Percentiles rank a stretch among this genome's conserved stretches.
These are phyloP conservation scores for Matsumurasca onukii DNA, from an alignment of 1,140 invertebrate genomes.

Conservation along the genomic window DNA sequence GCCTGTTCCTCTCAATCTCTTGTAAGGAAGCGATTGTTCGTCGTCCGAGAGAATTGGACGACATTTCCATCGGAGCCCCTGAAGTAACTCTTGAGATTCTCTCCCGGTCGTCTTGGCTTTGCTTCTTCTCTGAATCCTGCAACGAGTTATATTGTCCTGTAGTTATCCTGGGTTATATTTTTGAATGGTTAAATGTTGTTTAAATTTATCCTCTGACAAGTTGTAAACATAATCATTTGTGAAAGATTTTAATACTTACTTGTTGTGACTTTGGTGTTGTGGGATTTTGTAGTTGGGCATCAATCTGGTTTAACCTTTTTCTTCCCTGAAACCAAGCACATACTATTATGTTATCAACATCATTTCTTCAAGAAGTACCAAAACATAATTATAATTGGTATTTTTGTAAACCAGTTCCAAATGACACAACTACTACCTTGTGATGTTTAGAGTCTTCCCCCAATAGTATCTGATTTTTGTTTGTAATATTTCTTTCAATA, in stretches of 20 bases:
- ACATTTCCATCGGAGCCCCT: slow-evolving; percentile 70
- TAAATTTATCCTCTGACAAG: no score
- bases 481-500: no score
- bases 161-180: no score
- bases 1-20: slow-evolving; percentile 86
- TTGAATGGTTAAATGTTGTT: no score
- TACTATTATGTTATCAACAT: slow-evolving; percentile 19
- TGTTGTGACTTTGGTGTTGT: neutral
- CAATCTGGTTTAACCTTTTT: slow-evolving; percentile 57
- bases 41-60: slow-evolving; percentile 62
- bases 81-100: slow-evolving; percentile 81
- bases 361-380: no score
- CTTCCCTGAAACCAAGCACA: slow-evolving; percentile 48
- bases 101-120: slow-evolving; percentile 79
- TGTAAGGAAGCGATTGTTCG: slow-evolving; percentile 86
- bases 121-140: slow-evolving; percentile 35
- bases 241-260: slow-evolving; percentile 38
- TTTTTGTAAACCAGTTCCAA: neutral
- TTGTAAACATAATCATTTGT: neutral
- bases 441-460: no score
- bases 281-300: slow-evolving; percentile 58
- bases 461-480: no score
- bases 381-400: no score
- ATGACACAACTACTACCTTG: no score
- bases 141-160: neutral